Percentiles rank a stretch among this genome's conserved stretches.
Conservation (phyloP, 1,140 invertebrate species). For the Drosophila nigrodunni region DNA sequence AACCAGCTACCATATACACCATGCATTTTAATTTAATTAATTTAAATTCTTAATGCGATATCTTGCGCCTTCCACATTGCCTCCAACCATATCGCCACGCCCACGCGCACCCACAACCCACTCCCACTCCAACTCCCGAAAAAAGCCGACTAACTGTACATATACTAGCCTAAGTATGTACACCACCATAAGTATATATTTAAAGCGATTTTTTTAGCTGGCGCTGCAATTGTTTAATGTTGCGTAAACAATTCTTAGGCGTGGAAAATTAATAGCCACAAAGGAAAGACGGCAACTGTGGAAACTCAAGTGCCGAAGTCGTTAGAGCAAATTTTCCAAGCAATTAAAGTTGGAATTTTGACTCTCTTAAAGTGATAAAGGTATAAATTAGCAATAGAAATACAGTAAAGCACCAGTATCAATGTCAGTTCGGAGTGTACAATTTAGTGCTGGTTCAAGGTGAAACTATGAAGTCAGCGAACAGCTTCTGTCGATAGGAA, state of each 20-base stretch:
- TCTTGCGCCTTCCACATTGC: slow-evolving; percentile 49
- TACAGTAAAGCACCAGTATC: background rate
- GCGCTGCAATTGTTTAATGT: slow-evolving; percentile 75
- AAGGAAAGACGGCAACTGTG: background rate
- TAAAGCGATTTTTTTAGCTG: slow-evolving; percentile 62
- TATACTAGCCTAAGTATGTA: background rate
- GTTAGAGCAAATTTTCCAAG: slow-evolving; percentile 64
- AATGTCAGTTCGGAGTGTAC: background rate
- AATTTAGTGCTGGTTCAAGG: slow-evolving; percentile 9
- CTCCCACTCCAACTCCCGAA: background rate
- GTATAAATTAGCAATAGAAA: slow-evolving; percentile 40
- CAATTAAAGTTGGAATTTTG: slow-evolving; percentile 62
- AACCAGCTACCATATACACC: slow-evolving; percentile 34
- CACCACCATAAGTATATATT: slow-evolving; percentile 28
- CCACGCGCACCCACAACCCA: background rate
- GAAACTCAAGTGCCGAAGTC: slow-evolving; percentile 38
- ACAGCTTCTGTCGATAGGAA: slow-evolving; percentile 60
- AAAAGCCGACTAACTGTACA: slow-evolving; percentile 34
- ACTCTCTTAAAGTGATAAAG: slow-evolving; percentile 20
- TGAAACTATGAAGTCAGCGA: background rate
- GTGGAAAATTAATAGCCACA: slow-evolving; percentile 68
- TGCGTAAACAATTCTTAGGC: slow-evolving; percentile 73
- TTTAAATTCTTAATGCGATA: slow-evolving; percentile 82
- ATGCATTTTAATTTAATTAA: slow-evolving; percentile 83
- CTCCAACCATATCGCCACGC: slow-evolving; percentile 48